Evolutionary conservation across 2,797 vertebrate species (phyloP), one percentile per base, ranked within the genome.

Genomic region (Meriones psammophilus): DNA sequence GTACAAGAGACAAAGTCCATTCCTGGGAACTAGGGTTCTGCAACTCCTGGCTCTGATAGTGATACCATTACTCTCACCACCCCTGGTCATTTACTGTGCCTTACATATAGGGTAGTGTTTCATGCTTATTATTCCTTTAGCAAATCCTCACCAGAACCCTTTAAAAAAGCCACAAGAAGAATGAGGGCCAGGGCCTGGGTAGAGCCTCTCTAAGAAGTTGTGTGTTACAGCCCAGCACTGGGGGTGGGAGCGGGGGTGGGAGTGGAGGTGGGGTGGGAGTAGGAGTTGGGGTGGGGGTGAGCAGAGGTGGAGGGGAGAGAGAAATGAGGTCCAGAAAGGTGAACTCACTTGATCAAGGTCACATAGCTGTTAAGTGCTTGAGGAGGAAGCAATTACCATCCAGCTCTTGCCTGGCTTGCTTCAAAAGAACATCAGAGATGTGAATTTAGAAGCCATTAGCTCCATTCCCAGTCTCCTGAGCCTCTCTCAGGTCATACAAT

Each of bases 401-500:
- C 62, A 93, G 46, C 87, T 68, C 77, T 39, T 73, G 80, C 79
- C 88, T 87, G 89, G 58, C 60, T 97, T 96, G 93, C 76, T 96
- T 96, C 62, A 81, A 86, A 92, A 56, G 89, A 56, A 93, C 88
- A 94, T 97, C 76, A 87, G 83, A 93, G 76, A 94, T 91, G 42
- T 74, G 97, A 93, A 91, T 89, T 97, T 96, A 94, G 92, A 96
- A 96, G 85, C 88, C 85, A 84, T 95, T 94, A 96, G 94, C 84
- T 97, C 36, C 17, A 88, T 95, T 89, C 36, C 62, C 33, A 85
- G 76, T 74, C 58, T 8, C 76, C 20, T 54, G 83, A 91, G 91
- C 69, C 64, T 94, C 77, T 84, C 73, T 85, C 28, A 28, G 89
- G 62, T 86, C 69, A 62, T 71, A 85, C 54, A 1, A 66, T 54